Evolutionary conservation across 2,888 invertebrate species (phyloP).

Genomic region (Drosophila pegasa): DNA sequence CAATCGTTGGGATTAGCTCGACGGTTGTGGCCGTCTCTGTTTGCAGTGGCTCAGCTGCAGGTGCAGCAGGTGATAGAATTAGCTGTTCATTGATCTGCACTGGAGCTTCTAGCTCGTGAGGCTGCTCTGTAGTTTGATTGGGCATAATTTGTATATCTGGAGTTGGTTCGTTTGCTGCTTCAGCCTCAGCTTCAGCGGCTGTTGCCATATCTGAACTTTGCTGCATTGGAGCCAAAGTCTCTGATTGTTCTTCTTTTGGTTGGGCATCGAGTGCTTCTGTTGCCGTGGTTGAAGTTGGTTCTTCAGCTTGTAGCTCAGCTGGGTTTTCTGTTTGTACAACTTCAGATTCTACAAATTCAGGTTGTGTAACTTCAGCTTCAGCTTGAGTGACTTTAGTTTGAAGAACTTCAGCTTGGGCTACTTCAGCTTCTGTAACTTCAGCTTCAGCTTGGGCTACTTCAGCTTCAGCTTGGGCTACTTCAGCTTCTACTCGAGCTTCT

Average conservation of each 20-base stretch:
- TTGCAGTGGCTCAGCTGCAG: neutral
- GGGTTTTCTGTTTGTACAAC: neutral
- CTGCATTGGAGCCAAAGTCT: neutral
- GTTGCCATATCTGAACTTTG: neutral
- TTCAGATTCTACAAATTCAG: too few species aligned
- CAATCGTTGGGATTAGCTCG: neutral
- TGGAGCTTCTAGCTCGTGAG: neutral
- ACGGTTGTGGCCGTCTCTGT: constrained; percentile 10
- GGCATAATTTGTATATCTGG: too few species aligned
- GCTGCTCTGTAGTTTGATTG: neutral
- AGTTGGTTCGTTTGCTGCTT: neutral
- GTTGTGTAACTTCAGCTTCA: too few species aligned
- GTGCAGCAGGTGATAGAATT: neutral
- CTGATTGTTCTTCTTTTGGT: neutral
- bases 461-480: neutral
- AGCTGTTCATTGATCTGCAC: too few species aligned
- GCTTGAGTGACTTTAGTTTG: too few species aligned
- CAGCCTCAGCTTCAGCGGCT: neutral
- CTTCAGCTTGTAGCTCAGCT: neutral
- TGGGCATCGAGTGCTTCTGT: neutral
- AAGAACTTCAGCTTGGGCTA: too few species aligned
- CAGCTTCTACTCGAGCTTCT: too few species aligned
- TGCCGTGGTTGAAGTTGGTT: neutral
- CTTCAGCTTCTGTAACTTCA: too few species aligned
- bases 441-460: too few species aligned